Conservation (phyloP, 1,140 invertebrate species). For the Drosophila aff. region DNA sequence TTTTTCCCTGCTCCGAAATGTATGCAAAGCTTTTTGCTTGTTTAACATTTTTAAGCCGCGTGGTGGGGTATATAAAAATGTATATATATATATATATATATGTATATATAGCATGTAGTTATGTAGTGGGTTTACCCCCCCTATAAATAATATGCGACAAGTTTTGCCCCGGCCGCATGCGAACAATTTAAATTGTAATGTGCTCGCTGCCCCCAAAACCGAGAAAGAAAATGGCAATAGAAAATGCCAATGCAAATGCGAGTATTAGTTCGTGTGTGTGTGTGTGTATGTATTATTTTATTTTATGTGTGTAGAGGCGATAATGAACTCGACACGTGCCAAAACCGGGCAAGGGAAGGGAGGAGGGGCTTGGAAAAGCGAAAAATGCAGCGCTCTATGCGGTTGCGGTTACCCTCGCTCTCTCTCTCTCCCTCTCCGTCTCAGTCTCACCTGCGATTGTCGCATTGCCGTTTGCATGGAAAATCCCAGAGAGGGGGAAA, state of each 20-base stretch:
- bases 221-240: conserved; percentile 58
- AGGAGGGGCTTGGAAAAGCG: conserved; percentile 3
- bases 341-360: background rate
- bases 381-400: conserved; percentile 43
- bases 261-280: conserved; percentile 1
- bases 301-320: conserved; percentile 55
- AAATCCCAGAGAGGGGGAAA: conserved; percentile 16
- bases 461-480: conserved; percentile 40
- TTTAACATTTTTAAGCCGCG: conserved; percentile 74
- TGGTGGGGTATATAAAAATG: background rate
- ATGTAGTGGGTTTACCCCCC: background rate
- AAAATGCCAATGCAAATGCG: conserved; percentile 63
- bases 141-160: conserved; percentile 79
- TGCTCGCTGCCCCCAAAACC: conserved; percentile 41
- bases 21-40: conserved; percentile 71
- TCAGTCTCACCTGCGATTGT: conserved; percentile 27
- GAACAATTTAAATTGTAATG: conserved; percentile 78
- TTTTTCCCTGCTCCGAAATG: conserved; percentile 14
- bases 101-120: background rate
- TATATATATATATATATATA: background rate
- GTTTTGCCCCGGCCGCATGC: conserved; percentile 61
- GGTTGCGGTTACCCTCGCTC: conserved; percentile 30
- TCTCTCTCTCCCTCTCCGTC: background rate
- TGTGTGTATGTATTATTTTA: conserved; percentile 25
- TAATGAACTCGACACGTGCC: conserved; percentile 76